Conservation (phyloP, 2,113 vertebrate species). For the Tautogolabrus adspersus region DNA sequence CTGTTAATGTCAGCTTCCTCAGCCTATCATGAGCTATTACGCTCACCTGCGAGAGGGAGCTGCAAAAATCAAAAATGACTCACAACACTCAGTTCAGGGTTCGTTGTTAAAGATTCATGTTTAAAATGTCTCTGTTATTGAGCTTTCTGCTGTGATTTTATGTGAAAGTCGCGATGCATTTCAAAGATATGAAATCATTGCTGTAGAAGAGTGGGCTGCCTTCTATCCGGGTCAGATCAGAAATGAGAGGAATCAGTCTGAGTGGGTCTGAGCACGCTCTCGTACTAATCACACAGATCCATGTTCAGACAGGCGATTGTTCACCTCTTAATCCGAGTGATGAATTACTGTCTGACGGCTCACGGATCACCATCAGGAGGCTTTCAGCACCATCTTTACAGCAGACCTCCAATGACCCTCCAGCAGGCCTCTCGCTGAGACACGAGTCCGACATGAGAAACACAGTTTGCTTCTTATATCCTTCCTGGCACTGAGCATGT, state of each 20-base stretch:
- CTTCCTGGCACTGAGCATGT: constrained; percentile 38
- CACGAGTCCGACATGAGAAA: constrained; percentile 12
- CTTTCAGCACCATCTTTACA: constrained; percentile 8
- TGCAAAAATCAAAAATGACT: not conserved
- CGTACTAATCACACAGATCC: constrained; percentile 34
- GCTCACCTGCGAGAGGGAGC: constrained; percentile 6
- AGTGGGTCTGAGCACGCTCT: constrained; percentile 20
- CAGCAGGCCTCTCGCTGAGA: constrained; percentile 13
- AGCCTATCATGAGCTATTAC: not conserved
- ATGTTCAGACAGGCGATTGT: constrained; percentile 31
- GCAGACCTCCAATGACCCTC: constrained; percentile 26
- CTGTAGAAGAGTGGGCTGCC: not conserved
- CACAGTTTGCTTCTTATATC: not conserved
- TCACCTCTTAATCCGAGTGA: constrained; percentile 52
- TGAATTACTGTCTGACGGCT: constrained; percentile 32
- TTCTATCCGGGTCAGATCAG: constrained; percentile 6
- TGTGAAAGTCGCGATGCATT: not conserved
- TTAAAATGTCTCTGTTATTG: not conserved
- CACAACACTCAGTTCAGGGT: not conserved
- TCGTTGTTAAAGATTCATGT: not conserved
- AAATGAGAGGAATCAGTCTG: constrained; percentile 19
- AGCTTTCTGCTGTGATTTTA: not conserved
- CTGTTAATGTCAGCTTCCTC: not conserved
- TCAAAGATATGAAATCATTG: not conserved
- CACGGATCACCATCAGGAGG: constrained; percentile 10